phyloP scores from a whole-genome alignment of 2,888 invertebrate genomes.

The Calephelis perditalis region DNA sequence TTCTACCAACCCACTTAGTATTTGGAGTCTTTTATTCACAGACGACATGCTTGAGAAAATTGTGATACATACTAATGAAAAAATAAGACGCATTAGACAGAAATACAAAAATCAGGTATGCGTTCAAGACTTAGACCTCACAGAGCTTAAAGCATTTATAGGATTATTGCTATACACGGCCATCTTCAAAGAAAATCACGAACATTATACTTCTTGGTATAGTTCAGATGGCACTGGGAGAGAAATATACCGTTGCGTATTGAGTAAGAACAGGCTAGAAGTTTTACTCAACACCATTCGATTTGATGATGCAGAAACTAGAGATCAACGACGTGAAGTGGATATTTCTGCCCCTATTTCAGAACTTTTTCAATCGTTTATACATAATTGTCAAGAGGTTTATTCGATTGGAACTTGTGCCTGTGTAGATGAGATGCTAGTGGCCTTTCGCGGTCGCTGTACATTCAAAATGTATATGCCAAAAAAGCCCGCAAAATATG shows the following conservation, averaged over 20 bases:
- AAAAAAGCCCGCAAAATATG: conserved; percentile 10
- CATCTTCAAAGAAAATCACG: conserved; percentile 21
- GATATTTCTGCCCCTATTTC: conserved; percentile 14
- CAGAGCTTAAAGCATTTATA: conserved; percentile 25
- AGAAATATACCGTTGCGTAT: conserved; percentile 18
- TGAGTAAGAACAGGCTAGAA: conserved; percentile 5
- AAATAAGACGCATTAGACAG: background rate
- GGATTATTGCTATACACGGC: conserved; percentile 25
- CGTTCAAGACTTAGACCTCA: conserved; percentile 23
- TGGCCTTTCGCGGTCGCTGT: conserved; percentile 10
- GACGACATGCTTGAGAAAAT: conserved; percentile 11
- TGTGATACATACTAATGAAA: conserved; percentile 9
- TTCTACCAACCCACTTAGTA: background rate
- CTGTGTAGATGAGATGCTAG: conserved; percentile 16
- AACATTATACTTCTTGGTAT: conserved; percentile 16
- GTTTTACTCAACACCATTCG: background rate
- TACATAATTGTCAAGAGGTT: conserved; percentile 3
- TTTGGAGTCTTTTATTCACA: background rate
- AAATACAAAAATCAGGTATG: conserved; percentile 14
- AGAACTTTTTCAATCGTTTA: background rate
- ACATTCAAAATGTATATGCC: conserved; percentile 5
- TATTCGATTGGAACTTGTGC: conserved; percentile 14
- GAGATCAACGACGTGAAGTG: background rate
- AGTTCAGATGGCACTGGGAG: conserved; percentile 27
- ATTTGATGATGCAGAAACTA: conserved; percentile 10